Evolutionary conservation across 2,888 invertebrate genomes (phyloP).

Genomic region (Drosophila nr. medialis): DNA sequence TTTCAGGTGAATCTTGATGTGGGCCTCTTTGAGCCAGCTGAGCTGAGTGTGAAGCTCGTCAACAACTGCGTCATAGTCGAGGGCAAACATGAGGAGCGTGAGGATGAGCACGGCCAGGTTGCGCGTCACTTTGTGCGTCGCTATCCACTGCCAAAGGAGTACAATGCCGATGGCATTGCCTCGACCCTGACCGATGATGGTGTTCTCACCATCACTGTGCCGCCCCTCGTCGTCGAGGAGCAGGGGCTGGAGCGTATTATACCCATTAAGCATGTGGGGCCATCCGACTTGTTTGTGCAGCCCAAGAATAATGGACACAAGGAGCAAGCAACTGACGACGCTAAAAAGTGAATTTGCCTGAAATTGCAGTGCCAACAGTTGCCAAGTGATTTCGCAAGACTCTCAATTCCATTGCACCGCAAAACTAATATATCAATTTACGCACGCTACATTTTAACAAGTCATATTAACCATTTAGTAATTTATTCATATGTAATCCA

Average conservation of each 20-base stretch:
- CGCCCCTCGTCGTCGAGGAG: constrained; percentile 81
- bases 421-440: constrained; percentile 30
- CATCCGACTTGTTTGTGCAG: constrained; percentile 76
- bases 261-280: constrained; percentile 77
- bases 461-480: constrained; percentile 31
- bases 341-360: constrained; percentile 32
- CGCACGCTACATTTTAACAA: constrained; percentile 53
- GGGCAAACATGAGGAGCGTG: constrained; percentile 90
- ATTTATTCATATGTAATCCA: constrained; percentile 32
- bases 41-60: constrained; percentile 89
- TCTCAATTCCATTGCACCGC: constrained; percentile 59
- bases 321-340: constrained; percentile 36
- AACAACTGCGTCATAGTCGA: constrained; percentile 86
- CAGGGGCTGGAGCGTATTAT: constrained; percentile 73
- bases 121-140: constrained; percentile 91
- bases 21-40: constrained; percentile 89
- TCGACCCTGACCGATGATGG: constrained; percentile 93
- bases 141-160: constrained; percentile 88
- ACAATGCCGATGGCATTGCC: constrained; percentile 89
- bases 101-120: constrained; percentile 90
- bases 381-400: constrained; percentile 70
- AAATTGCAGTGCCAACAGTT: constrained; percentile 13
- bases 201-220: constrained; percentile 90
- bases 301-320: constrained; percentile 49
- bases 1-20: constrained; percentile 89